Evolutionary conservation across 2,888 invertebrate genomes (phyloP).

Genomic region (Tineola bisselliella): DNA sequence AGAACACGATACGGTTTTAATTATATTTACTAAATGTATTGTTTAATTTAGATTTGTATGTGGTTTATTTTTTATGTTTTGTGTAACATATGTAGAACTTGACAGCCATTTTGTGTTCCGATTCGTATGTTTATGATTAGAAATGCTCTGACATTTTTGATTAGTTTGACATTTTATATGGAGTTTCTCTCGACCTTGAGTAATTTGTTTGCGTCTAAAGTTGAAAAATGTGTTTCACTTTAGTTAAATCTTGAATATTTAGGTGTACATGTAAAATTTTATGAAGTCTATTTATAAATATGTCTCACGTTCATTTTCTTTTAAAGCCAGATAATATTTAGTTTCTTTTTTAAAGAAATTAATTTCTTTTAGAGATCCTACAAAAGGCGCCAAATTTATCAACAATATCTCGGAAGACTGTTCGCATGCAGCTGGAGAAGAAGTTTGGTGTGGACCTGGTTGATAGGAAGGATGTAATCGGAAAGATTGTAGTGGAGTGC

Average conservation of each 20-base stretch:
- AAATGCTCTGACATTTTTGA: no score
- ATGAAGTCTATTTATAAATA: no score
- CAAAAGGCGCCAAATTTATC: conserved; percentile 81
- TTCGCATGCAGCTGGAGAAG: conserved; percentile 85
- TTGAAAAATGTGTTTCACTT: no score
- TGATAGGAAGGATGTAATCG: conserved; percentile 86
- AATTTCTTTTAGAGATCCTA: conserved; percentile 73
- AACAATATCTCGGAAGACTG: conserved; percentile 87
- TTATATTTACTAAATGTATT: neutral
- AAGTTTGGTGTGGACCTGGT: conserved; percentile 80
- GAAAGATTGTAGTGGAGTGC: conserved; percentile 85
- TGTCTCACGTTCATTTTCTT: no score
- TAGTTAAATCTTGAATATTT: no score
- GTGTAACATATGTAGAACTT: neutral
- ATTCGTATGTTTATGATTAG: neutral
- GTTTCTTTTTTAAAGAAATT: neutral
- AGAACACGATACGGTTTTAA: neutral
- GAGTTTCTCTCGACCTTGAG: no score
- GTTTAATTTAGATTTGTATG: neutral
- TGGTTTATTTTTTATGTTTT: neutral
- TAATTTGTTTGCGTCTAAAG: no score
- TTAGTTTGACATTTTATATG: neutral
- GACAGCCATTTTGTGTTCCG: neutral
- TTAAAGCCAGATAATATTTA: no score
- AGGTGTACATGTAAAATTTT: no score